Evolutionary conservation across 2,113 vertebrate species (phyloP).

Genomic region (Smithornis capensis): DNA sequence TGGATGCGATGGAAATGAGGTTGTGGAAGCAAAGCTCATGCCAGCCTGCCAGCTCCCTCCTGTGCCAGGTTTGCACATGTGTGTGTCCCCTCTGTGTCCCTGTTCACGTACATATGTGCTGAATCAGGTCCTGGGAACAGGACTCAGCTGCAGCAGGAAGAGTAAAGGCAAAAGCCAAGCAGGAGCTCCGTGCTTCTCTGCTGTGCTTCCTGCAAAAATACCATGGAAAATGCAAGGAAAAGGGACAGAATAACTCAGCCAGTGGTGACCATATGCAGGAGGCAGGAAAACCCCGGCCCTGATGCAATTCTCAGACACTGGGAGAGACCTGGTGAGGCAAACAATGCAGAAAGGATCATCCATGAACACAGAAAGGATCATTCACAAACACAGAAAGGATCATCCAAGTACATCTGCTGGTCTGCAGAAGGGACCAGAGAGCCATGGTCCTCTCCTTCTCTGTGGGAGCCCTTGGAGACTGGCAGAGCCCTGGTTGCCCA

Average conservation of each 20-base stretch:
- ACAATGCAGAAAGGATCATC: neutral
- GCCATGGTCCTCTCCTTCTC: accelerated
- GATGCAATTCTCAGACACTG: neutral
- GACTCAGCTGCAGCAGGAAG: neutral
- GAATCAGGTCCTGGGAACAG: neutral
- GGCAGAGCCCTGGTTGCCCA: neutral
- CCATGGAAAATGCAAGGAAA: neutral
- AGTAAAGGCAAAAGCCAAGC: neutral
- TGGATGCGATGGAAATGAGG: neutral
- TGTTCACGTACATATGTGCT: neutral
- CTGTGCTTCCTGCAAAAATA: neutral
- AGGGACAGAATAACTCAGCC: neutral
- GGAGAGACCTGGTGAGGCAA: neutral
- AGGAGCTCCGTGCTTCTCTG: neutral
- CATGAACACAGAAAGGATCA: neutral
- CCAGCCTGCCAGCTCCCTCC: neutral
- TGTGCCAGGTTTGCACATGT: neutral
- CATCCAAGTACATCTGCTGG: neutral
- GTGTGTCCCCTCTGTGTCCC: neutral
- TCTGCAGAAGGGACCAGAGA: neutral
- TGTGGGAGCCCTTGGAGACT: neutral
- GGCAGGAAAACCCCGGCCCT: neutral
- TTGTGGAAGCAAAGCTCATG: neutral
- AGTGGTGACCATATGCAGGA: accelerated
- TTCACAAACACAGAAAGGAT: neutral